Conservation (phyloP, 2,113 vertebrate genomes). For the Hippocampus barbouri region DNA sequence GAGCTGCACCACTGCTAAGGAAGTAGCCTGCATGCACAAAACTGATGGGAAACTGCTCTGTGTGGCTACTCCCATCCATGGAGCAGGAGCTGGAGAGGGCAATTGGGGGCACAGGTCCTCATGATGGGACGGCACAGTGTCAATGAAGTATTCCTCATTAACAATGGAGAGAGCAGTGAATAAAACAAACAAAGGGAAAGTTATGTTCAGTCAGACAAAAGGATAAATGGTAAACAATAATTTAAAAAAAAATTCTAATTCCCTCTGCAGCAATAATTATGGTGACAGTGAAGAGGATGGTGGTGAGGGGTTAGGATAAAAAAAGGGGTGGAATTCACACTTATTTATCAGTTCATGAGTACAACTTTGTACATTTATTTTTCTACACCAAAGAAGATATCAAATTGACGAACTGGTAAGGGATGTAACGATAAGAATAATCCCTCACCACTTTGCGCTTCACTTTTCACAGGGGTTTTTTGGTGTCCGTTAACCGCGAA, state of each 20-base stretch:
- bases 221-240: conserved; percentile 12
- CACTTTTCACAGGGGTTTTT: no score
- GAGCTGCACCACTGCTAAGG: conserved; percentile 38
- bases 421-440: no score
- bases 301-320: neutral
- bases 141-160: conserved; percentile 64
- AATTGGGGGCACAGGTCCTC: conserved; percentile 62
- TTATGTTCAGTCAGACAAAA: conserved; percentile 66
- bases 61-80: conserved; percentile 86
- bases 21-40: conserved; percentile 90
- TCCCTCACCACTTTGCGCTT: no score
- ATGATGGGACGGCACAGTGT: conserved; percentile 70
- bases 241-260: no score
- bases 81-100: conserved; percentile 78
- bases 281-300: neutral
- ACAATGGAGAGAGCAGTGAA: conserved; percentile 32
- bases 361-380: neutral
- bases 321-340: neutral
- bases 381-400: neutral
- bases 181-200: conserved; percentile 39
- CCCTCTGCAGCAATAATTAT: neutral
- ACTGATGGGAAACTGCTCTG: conserved; percentile 95
- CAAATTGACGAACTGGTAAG: neutral
- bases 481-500: no score
- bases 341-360: neutral